Percentiles rank a stretch among this genome's conserved stretches.
These are phyloP conservation scores for Hydriomena furcata DNA, from an alignment of 2,888 invertebrate species.

Conservation along the genomic window DNA sequence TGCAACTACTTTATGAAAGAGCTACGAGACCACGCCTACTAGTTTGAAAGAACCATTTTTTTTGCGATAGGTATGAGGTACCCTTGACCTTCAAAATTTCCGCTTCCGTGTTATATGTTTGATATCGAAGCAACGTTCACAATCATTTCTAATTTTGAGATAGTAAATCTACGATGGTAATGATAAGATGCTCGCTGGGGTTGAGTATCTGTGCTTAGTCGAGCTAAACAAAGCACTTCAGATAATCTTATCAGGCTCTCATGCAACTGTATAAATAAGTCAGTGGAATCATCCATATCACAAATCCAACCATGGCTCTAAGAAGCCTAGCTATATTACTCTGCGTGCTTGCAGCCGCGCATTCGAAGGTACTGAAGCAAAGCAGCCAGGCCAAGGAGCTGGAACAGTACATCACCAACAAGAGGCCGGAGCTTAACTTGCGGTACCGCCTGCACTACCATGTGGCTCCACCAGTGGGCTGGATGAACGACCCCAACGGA, in stretches of 20 bases:
- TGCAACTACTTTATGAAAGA: no score
- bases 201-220: conserved; percentile 2
- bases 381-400: conserved; percentile 45
- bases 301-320: conserved; percentile 21
- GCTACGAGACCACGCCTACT: no score
- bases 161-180: not conserved
- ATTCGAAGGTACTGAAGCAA: conserved; percentile 40
- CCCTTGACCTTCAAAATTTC: no score
- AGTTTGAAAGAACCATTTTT: no score
- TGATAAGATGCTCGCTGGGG: conserved; percentile 9
- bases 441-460: conserved; percentile 69
- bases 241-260: conserved; percentile 32
- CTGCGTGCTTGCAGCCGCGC: conserved; percentile 40
- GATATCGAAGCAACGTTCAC: no score
- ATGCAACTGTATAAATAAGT: conserved; percentile 20
- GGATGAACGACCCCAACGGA: conserved; percentile 85
- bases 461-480: conserved; percentile 72
- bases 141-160: no score
- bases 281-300: conserved; percentile 5
- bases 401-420: conserved; percentile 62
- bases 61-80: no score
- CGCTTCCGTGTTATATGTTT: no score
- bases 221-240: conserved; percentile 34
- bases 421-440: conserved; percentile 58
- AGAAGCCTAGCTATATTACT: conserved; percentile 32